Evolutionary conservation across 2,113 vertebrate genomes (phyloP), one percentile per base, ranked within the genome.

Genomic region (Heterocephalus glaber): DNA sequence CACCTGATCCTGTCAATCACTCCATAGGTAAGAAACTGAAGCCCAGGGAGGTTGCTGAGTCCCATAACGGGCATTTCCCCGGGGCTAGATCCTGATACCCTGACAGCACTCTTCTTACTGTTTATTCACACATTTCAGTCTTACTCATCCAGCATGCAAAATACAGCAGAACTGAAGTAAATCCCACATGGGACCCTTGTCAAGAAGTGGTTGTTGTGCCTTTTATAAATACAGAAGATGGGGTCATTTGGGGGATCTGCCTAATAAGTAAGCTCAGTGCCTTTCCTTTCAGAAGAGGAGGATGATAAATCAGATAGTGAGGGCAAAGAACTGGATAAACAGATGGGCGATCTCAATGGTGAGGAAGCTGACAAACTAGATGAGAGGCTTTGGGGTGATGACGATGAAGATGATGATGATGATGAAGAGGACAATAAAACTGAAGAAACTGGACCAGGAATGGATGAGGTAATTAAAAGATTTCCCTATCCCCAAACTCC

Each of bases 371-470:
- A 99, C 90, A 99, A 99, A 90, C 98, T 99, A 79, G 99, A 99
- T 97, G 99, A 99, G 98, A 99, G 99, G 85, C 99, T 99, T 95
- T 99, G 99, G 99, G 99, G 99, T 1, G 99, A 99, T 95, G 99
- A 99, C 0, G 98, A 97, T 0, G 95, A 99, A 0, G 98, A 99
- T 0, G 98, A 58, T 19, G 56, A 98, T 0, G 98, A 98, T 0
- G 96, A 97, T 0, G 98, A 99, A 13, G 98, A 98, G 41, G 98
- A 98, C 61, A 98, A 98, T 84, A 98, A 99, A 96, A 98, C 99
- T 97, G 99, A 99, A 97, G 99, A 99, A 98, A 99, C 98, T 30
- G 99, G 99, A 85, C 98, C 99, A 92, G 99, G 99, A 96, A 99
- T 99, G 99, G 99, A 99, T 97, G 99, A 99, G 99, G 99, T 99